Base-by-base conservation (phyloP, 1,140 invertebrate genomes). In the Archivesica marissinica region DNA sequence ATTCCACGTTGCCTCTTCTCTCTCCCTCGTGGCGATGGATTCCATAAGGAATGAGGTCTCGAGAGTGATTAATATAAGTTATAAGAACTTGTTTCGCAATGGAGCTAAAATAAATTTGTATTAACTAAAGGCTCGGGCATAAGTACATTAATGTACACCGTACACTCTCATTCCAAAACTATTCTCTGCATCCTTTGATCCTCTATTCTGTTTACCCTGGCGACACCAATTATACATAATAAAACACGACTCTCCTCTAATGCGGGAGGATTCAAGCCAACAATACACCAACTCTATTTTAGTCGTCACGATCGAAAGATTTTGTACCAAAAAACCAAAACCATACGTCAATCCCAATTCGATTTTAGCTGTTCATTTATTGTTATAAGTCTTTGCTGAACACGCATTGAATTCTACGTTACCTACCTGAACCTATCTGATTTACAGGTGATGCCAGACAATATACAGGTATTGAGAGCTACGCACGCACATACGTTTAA, bases 311-410 rank as follows among this genome's bases (percentile, higher is more conserved):
- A 64, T 33, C 54, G n/a, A 28, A 28, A 4, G 2, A 28, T 59
- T 28, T 59, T 59, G 23, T 23, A n/a, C 25, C 54, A 9, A 9
- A 59, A 59, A 59, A 59, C 59, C n/a, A 64, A 35, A 64, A 64
- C 3, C 59, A 64, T 17, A 64, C 59, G 59, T 64, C 59, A 64
- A 13, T 35, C 59, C 30, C 50, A 52, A 52, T 64, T 64, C 30
- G 30, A 35, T 64, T 64, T 33, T 64, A 17, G 25, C 23, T 59
- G 54, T 25, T 59, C 1, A 59, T 59, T 59, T 59, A 59, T 59
- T 59, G 25, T 59, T 59, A 52, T 59, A 30, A 59, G 33, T 17
- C 23, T 59, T 59, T 25, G 7, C 54, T 59, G 4, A 23, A 28
- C 33, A 59, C 54, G 13, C 25, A 6, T 28, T 6, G 4, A 59